Base-by-base conservation (phyloP, 2,113 vertebrate species). In the Centrocercus urophasianus region DNA sequence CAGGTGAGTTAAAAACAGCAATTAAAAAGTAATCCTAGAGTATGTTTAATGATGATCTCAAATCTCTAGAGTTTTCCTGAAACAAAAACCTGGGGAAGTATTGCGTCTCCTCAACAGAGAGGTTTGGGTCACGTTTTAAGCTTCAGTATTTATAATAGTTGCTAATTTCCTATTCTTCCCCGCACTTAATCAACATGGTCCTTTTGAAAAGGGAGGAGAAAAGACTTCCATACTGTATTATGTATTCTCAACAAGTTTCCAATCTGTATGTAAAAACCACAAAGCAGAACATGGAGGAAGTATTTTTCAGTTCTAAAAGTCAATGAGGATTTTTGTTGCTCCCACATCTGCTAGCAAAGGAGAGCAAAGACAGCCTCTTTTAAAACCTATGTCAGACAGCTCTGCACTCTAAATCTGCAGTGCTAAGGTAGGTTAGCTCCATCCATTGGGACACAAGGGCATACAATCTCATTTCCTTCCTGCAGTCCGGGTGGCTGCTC, bases 361-460 rank as follows among this genome's bases (percentile, higher is more conserved):
- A 64, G 2, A 1, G 4, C 83, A 86, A 93, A 91, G 70, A 85
- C n/a, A 93, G 38, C 45, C 34, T 84, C 10, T 38, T 76, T 96
- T 32, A 40, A 50, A 93, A 93, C 43, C 34, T 71, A 57, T 63
- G n/a, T 24, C 63, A 79, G 32, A 63, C 22, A 32, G 47, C 43
- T 86, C 86, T 94, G 90, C 82, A 59, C 65, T 73, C 56, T 10
- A 59, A 81, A 81, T 96, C 65, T 91, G 85, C 78, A 73, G 16
- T 21, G 36, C 52, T 34, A 38, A 43, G 9, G 43, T 87, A 64
- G 61, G 11, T 86, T 79, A 42, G 78, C 79, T 89, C 57, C 34
- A 69, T 61, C 6, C 28, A 48, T 1, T 10, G 25, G 67, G 50
- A 57, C n/a, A 59, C 16, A 84, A 93, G 17, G 25, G 28, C 70